A percentile compares a stretch with the other conserved stretches of the same genome.
Conservation (phyloP, 2,113 vertebrate species). For the Hylia prasina region DNA sequence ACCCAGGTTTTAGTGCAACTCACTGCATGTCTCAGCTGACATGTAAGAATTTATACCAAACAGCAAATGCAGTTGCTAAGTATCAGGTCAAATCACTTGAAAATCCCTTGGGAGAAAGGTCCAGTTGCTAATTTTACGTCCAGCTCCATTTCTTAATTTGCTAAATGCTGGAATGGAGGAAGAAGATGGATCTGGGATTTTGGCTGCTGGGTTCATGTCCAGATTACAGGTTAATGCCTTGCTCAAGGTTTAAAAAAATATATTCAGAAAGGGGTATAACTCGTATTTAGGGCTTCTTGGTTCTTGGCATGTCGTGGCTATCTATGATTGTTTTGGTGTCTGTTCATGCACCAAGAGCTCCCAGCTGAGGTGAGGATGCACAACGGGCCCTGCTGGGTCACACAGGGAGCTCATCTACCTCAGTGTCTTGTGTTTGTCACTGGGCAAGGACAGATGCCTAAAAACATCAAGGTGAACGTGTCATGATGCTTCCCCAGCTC, state of each 20-base stretch:
- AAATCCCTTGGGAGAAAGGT: neutral
- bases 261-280: neutral
- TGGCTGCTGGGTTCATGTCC: neutral
- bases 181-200: neutral
- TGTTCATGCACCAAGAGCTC: neutral
- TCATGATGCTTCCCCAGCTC: neutral
- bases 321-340: accelerated
- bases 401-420: neutral
- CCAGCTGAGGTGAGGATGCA: neutral
- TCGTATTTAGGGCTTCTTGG: neutral
- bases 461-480: neutral
- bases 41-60: neutral
- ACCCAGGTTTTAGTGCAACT: slow-evolving; percentile 11
- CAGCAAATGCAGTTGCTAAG: neutral
- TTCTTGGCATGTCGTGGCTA: neutral
- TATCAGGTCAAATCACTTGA: neutral
- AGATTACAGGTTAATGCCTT: neutral
- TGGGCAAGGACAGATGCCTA: neutral
- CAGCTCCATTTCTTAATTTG: neutral
- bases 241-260: neutral
- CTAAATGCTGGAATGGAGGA: neutral
- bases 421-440: neutral
- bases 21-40: neutral
- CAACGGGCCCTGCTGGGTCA: neutral
- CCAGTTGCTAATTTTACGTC: neutral